phyloP scores from a whole-genome alignment of 2,797 vertebrate genomes.

The Tarsius wallacei region DNA sequence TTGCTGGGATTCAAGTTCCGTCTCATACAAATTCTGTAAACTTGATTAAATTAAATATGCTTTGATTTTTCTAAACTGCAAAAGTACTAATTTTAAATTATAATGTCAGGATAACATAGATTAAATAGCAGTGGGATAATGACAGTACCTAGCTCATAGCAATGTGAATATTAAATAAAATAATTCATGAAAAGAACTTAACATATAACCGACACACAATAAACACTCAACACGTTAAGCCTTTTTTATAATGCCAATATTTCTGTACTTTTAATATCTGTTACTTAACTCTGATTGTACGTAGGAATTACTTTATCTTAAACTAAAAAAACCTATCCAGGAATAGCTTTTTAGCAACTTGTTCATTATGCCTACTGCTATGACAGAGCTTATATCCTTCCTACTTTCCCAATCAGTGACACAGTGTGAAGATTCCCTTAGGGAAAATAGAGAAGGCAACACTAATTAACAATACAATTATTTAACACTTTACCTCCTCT shows the following conservation, averaged over 20 bases:
- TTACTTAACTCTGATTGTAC: not conserved
- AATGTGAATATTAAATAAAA: conserved; percentile 2
- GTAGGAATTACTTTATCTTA: not conserved
- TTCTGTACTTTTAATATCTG: not conserved
- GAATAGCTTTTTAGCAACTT: conserved; percentile 42
- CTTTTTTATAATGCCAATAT: not conserved
- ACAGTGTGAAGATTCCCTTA: conserved; percentile 24
- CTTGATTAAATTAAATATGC: not conserved
- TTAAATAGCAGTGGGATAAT: not conserved
- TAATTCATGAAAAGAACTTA: conserved; percentile 36
- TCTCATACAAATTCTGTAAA: not conserved
- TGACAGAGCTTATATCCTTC: not conserved
- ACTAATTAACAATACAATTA: conserved; percentile 50
- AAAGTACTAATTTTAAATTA: conserved; percentile 24
- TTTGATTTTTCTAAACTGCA: conserved; percentile 23
- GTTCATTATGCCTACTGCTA: not conserved
- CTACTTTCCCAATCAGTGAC: not conserved
- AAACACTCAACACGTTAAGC: conserved; percentile 17
- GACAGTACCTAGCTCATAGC: not conserved
- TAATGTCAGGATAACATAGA: not conserved
- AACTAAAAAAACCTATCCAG: not conserved
- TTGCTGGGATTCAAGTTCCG: not conserved
- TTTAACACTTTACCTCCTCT: conserved; percentile 32
- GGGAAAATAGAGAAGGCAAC: not conserved
- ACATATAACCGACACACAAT: not conserved